Conservation (phyloP, 1,140 invertebrate species). For the Drosophila ananassae region DNA sequence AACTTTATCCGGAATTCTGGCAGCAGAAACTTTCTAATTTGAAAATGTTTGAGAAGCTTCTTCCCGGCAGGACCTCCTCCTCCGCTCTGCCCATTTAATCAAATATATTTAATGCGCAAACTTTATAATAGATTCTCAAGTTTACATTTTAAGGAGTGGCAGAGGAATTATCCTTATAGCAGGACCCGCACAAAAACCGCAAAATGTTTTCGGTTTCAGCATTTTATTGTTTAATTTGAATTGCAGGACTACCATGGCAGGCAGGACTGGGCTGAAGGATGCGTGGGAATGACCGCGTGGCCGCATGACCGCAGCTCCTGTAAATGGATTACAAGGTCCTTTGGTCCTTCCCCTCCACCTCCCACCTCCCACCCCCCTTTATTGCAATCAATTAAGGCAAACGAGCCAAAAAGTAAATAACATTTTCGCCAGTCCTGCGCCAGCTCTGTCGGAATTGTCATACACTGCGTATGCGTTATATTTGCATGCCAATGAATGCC, state of each 20-base stretch:
- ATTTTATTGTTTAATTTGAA: slow-evolving; percentile 74
- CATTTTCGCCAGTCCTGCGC: slow-evolving; percentile 18
- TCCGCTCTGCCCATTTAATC: slow-evolving; percentile 46
- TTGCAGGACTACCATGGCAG: slow-evolving; percentile 3
- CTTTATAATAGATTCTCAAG: slow-evolving; percentile 38
- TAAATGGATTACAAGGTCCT: slow-evolving; percentile 49
- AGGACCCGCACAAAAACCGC: slow-evolving; percentile 33
- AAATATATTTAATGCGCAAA: slow-evolving; percentile 50
- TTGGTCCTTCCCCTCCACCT: too few relatives aligned
- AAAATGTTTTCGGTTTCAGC: slow-evolving; percentile 42
- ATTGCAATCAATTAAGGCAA: slow-evolving; percentile 38
- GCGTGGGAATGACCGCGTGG: background rate
- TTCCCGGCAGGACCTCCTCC: slow-evolving; percentile 1
- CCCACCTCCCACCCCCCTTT: background rate
- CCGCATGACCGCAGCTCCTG: slow-evolving; percentile 32
- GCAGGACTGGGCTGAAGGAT: background rate
- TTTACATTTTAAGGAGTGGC: background rate
- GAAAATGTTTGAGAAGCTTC: slow-evolving; percentile 9
- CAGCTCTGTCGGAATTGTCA: slow-evolving; percentile 15
- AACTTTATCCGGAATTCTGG: slow-evolving; percentile 43
- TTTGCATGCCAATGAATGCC: slow-evolving; percentile 39
- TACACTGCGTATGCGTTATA: slow-evolving; percentile 56
- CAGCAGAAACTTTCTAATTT: background rate
- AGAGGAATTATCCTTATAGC: background rate
- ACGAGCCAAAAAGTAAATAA: slow-evolving; percentile 27